These are phyloP conservation scores for Rhagonycha lutea DNA, from an alignment of 2,888 invertebrate species.

Conservation along the genomic window DNA sequence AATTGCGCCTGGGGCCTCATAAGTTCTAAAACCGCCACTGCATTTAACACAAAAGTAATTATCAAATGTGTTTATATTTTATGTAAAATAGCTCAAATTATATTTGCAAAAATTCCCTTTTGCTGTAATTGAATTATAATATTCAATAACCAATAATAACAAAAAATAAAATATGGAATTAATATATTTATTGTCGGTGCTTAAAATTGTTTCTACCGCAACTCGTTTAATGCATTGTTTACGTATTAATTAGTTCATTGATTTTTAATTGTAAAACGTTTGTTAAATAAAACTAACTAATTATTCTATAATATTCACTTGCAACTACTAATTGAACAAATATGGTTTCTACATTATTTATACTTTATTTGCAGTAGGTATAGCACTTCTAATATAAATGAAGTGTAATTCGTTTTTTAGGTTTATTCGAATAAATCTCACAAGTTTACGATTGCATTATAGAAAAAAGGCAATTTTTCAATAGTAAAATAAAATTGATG, in stretches of 20 bases:
- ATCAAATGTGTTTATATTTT: not conserved
- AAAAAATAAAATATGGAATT: no score
- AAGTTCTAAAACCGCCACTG: no score
- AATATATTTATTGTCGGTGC: not conserved
- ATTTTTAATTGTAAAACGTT: not conserved
- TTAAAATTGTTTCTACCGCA: not conserved
- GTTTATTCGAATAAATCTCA: not conserved
- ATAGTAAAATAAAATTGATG: not conserved
- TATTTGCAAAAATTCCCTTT: no score
- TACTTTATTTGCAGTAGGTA: not conserved
- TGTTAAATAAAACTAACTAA: not conserved
- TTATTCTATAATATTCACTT: not conserved
- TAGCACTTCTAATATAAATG: not conserved
- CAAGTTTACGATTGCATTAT: not conserved
- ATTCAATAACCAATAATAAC: not conserved
- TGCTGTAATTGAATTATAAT: not conserved
- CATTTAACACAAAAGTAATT: no score
- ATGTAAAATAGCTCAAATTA: not conserved
- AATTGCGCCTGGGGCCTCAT: no score
- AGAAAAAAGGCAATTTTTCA: not conserved
- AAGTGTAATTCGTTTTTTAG: not conserved
- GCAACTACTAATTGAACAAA: not conserved
- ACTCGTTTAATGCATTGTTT: not conserved
- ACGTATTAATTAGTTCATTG: not conserved
- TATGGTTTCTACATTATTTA: not conserved